Percentiles rank a stretch among this genome's conserved stretches.
phyloP scores from a whole-genome alignment of 2,888 invertebrate species.

The Papilio protenor region DNA sequence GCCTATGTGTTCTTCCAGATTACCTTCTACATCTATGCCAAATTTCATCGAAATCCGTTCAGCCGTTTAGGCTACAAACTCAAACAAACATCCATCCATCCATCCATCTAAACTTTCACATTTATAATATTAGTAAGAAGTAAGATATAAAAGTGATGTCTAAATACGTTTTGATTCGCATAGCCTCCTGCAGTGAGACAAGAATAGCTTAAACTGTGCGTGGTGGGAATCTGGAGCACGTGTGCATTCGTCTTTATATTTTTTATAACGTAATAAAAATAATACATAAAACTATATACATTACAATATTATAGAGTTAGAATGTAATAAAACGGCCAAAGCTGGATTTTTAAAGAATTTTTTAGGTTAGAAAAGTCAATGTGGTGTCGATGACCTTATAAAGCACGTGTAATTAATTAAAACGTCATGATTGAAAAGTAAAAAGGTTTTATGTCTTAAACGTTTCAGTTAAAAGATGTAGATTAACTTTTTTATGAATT shows the following conservation, averaged over 20 bases:
- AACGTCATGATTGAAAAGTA: background rate
- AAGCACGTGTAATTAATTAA: background rate
- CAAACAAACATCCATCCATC: no score
- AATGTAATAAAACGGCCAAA: background rate
- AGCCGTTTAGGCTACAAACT: no score
- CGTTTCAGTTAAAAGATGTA: background rate
- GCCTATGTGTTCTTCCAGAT: no score
- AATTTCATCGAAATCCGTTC: no score
- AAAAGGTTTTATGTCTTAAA: background rate
- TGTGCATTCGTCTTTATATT: background rate
- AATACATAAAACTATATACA: background rate
- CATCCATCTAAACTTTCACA: no score
- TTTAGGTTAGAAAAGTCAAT: background rate
- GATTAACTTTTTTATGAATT: background rate
- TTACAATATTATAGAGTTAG: background rate
- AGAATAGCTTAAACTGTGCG: background rate
- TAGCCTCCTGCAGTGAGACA: slow-evolving; percentile 16
- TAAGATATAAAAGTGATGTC: background rate
- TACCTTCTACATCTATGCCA: no score
- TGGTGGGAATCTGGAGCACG: slow-evolving; percentile 7
- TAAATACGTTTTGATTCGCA: background rate
- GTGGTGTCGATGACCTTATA: background rate
- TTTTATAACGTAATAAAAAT: background rate
- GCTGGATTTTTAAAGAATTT: background rate
- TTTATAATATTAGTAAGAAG: no score